Evolutionary conservation across 2,888 invertebrate genomes (phyloP), one percentile per base, ranked within the genome.

Genomic region (Trissolcus japonicus): DNA sequence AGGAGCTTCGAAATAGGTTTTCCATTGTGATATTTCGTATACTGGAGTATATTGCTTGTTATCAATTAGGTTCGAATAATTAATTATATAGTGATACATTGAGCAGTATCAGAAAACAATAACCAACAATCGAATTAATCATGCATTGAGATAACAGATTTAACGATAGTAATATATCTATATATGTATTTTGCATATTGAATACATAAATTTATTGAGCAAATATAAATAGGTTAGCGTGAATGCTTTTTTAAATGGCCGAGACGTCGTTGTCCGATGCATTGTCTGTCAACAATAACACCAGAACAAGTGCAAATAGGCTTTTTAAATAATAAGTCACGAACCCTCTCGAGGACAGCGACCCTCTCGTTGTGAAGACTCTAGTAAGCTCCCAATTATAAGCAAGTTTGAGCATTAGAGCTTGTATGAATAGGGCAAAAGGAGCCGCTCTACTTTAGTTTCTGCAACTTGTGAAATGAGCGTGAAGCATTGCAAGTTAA

Each of bases 321-420:
- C 62, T 50, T 48, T 48, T 68, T 62, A 59, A 62, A 54, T 65
- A 67, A 78, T 35, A 35, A 35, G 74, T 63, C 69, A 78, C 63
- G 66, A 75, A 75, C 63, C 29, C 56, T 63, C 57, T 59, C 21
- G 73, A 74, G 79, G 75, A 69, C 78, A 73, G 68, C 80, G 81
- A 82, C 79, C 79, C 79, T 79, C 78, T 80, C 69, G 68, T 74
- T 69, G 54, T 41, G 61, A 62, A 75, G 66, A 78, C 68, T 80
- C 73, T 74, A 80, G 78, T 79, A 79, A 81, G 78, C 79, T 75
- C 81, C 81, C 80, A 81, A 81, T 82, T 81, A 82, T 80, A 80
- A 74, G 69, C 65, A 78, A 80, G 79, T 80, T 82, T 77, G 76
- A 72, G 72, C 76, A 77, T 76, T 71, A 76, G 74, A 79, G 74